Conservation (phyloP, 2,113 vertebrate genomes). For the Podarcis cretensis region DNA sequence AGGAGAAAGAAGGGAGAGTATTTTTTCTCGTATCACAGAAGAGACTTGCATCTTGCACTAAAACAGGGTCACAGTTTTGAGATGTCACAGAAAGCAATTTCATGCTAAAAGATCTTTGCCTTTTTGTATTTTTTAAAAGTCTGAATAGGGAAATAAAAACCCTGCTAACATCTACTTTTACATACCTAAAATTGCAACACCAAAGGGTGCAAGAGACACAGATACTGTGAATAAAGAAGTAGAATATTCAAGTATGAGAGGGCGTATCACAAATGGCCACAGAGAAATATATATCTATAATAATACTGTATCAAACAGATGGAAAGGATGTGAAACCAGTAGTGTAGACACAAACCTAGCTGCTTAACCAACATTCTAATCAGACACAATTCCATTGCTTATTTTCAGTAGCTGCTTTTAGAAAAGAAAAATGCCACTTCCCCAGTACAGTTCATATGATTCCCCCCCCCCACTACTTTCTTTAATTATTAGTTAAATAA, state of each 20-base stretch:
- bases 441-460: constrained; percentile 69
- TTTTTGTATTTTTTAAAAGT: constrained; percentile 82
- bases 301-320: constrained; percentile 93
- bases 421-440: constrained; percentile 47
- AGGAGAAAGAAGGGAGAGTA: constrained; percentile 64
- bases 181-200: constrained; percentile 96
- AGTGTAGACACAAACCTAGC: constrained; percentile 85
- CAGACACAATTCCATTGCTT: constrained; percentile 70
- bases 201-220: constrained; percentile 87
- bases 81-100: constrained; percentile 84
- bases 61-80: constrained; percentile 83
- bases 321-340: constrained; percentile 79
- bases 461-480: constrained; percentile 51
- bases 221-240: constrained; percentile 90
- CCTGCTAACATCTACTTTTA: constrained; percentile 98
- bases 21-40: constrained; percentile 80
- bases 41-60: constrained; percentile 82
- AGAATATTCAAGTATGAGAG: constrained; percentile 91
- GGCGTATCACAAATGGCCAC: constrained; percentile 92
- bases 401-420: constrained; percentile 74
- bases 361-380: constrained; percentile 79
- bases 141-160: constrained; percentile 88
- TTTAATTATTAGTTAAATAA: constrained; percentile 82
- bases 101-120: constrained; percentile 85
- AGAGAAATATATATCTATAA: constrained; percentile 88